phyloP scores from a whole-genome alignment of 2,888 invertebrate genomes.

The Eilema depressum region DNA sequence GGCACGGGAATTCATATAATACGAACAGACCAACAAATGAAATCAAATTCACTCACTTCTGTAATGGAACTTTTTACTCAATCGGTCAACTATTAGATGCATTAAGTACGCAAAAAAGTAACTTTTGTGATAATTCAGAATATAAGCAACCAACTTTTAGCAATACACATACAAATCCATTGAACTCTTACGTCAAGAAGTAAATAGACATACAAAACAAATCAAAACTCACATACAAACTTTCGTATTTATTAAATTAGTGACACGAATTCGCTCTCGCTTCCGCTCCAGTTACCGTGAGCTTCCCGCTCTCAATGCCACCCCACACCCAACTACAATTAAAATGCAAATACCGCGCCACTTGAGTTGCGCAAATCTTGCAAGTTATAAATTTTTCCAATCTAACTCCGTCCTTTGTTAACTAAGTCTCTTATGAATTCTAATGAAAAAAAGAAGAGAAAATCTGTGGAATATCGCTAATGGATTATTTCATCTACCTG shows the following conservation, averaged over 20 bases:
- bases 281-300: constrained; percentile 4
- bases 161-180: neutral
- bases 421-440: constrained; percentile 59
- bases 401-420: constrained; percentile 68
- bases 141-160: no score
- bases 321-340: constrained; percentile 55
- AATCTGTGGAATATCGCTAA: constrained; percentile 50
- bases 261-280: constrained; percentile 7
- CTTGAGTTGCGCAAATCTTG: constrained; percentile 68
- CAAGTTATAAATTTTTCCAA: constrained; percentile 74
- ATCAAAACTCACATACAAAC: neutral
- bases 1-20: neutral
- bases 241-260: neutral
- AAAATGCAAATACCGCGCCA: constrained; percentile 73
- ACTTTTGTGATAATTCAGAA: no score
- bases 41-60: neutral
- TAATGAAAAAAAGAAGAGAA: constrained; percentile 50
- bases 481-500: constrained; percentile 53
- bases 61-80: neutral
- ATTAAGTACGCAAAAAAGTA: no score
- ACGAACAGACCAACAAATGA: neutral
- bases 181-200: neutral
- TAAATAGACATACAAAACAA: neutral
- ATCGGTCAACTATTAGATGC: neutral
- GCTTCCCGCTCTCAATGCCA: constrained; percentile 20